Base-by-base conservation (phyloP, 2,888 invertebrate species). In the Sinohyriopsis cumingii region DNA sequence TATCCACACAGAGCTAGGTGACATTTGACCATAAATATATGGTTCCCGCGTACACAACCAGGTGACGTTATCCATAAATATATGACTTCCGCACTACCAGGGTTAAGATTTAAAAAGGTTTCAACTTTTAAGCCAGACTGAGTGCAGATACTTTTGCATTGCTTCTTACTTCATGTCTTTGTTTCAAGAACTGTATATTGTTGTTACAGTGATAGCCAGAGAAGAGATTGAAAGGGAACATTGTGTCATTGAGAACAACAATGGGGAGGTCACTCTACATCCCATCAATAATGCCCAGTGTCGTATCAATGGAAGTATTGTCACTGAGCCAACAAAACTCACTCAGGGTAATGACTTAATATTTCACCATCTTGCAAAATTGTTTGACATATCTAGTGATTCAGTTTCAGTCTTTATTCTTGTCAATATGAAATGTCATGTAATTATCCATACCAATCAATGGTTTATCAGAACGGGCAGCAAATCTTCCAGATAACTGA, bases 181-280 rank as follows among this genome's bases (percentile, higher is more conserved):
- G 6, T 45, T 33, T 45, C 22, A 22, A 12, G 19, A 33, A 33
- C 5, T 28, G 28, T 28, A 28, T 28, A 28, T 28, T 28, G 28
- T 0, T 28, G 28, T 28, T 28, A 28, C 28, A 28, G 3, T 28
- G 75, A 75, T 88, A 22, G 75, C 78, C 66, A 87, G 88, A 19
- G 78, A 82, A 59, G 85, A 84, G 28, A 83, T 88, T 4, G 84
- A 86, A 66, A 70, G 71, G 15, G 82, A 86, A 57, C 88, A 88
- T 68, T 88, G 88, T 75, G 71, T 80, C 24, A 82, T 88, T 65
- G 82, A 81, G 64, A 77, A 87, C 70, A 57, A 73, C 6, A 79
- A 73, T 74, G 81, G 79, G 25, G 75, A 77, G 20, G 87, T 87
- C 9, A 80, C 79, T 53, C 78, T 88, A 33, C 67, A 76, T 25